Percentiles rank a stretch among this genome's conserved stretches.
Evolutionary conservation across 2,888 invertebrate genomes (phyloP).

Genomic region (Phyllotreta cruciferae): DNA sequence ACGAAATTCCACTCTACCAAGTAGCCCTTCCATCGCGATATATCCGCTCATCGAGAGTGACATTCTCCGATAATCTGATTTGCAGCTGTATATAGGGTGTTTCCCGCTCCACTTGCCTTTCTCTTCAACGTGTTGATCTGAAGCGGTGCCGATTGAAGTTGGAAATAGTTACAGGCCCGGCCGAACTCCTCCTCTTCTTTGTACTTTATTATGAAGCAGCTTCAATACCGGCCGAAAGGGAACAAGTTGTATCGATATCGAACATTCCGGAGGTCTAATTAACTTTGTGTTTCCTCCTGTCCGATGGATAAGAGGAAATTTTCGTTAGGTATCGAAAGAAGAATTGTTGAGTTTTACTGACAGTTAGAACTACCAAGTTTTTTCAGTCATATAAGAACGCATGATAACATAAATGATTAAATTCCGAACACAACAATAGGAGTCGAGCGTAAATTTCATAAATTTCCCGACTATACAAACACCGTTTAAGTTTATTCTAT

Average conservation of each 20-base stretch:
- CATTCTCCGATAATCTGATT: constrained; percentile 42
- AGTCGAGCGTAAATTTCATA: neutral
- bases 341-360: no score
- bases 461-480: constrained; percentile 7
- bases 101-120: constrained; percentile 29
- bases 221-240: constrained; percentile 1
- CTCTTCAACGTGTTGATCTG: constrained; percentile 43
- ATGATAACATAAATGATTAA: no score
- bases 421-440: no score
- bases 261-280: neutral
- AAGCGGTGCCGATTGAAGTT: constrained; percentile 38
- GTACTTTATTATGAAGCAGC: constrained; percentile 38
- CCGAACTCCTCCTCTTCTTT: constrained; percentile 43
- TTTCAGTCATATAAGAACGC: no score
- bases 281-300: neutral
- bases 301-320: no score
- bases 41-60: constrained; percentile 36
- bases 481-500: constrained; percentile 14
- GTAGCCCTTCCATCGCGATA: constrained; percentile 24
- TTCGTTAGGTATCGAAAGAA: no score
- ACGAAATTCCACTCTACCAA: no score
- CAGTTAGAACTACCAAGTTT: no score
- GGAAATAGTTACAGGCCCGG: constrained; percentile 30
- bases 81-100: constrained; percentile 33
- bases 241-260: constrained; percentile 8